Percentiles rank a stretch among this genome's conserved stretches.
phyloP scores from a whole-genome alignment of 2,888 invertebrate genomes.

The Glomeris marginata region DNA sequence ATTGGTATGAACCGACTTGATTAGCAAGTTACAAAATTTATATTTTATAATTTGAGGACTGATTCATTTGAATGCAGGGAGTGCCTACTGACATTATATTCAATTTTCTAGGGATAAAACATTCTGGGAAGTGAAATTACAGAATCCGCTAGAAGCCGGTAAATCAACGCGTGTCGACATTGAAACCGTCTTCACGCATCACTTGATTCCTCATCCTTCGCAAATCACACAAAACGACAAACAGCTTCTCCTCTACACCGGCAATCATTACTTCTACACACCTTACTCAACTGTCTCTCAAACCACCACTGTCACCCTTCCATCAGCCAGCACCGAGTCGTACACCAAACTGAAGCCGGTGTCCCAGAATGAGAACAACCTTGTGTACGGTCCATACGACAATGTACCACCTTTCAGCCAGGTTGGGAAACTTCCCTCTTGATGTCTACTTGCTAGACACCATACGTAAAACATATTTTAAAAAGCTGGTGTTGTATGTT shows the following conservation, averaged over 20 bases:
- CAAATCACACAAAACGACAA: conserved; percentile 84
- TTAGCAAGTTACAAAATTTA: too few species aligned
- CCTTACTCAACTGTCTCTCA: conserved; percentile 69
- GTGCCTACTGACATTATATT: not conserved
- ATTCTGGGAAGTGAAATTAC: conserved; percentile 41
- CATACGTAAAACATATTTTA: not conserved
- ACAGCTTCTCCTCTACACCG: conserved; percentile 75
- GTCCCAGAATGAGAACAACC: conserved; percentile 56
- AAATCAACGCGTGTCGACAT: conserved; percentile 33
- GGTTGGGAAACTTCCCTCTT: conserved; percentile 21
- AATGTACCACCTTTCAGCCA: conserved; percentile 44
- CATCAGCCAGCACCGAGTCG: conserved; percentile 63
- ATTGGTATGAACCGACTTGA: too few species aligned
- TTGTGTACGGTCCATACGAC: conserved; percentile 78
- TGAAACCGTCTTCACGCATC: conserved; percentile 59
- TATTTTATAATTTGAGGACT: not conserved
- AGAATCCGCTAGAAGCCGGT: conserved; percentile 30
- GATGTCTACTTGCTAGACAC: not conserved
- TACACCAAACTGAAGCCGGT: conserved; percentile 70
- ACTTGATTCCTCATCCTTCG: conserved; percentile 66
- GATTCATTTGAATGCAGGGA: not conserved
- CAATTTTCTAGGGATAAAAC: conserved; percentile 26
- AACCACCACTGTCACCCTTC: conserved; percentile 60
- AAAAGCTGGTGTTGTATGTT: too few species aligned
- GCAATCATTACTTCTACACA: conserved; percentile 66